These are phyloP conservation scores for Drosophila mimetica DNA, from an alignment of 2,888 invertebrate genomes.

Conservation along the genomic window DNA sequence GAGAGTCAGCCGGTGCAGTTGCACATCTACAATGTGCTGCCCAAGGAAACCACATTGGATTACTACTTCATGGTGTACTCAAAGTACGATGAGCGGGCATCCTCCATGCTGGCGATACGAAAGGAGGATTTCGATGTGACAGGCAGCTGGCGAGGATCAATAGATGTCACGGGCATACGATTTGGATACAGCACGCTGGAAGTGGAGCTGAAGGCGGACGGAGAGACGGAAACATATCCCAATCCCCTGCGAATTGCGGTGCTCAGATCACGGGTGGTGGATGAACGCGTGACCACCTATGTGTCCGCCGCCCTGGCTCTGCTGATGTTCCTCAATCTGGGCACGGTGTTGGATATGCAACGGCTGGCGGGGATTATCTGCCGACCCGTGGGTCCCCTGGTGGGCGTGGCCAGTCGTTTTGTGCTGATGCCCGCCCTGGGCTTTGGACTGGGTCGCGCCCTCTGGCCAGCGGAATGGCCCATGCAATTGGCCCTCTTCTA, in stretches of 20 bases:
- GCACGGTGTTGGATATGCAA: slow-evolving; percentile 91
- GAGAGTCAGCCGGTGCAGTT: slow-evolving; percentile 21
- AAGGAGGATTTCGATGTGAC: slow-evolving; percentile 7
- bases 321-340: slow-evolving; percentile 93
- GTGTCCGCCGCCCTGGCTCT: slow-evolving; percentile 90
- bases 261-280: slow-evolving; percentile 45
- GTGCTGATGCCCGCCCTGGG: slow-evolving; percentile 91
- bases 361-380: slow-evolving; percentile 88
- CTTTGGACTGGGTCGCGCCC: slow-evolving; percentile 58
- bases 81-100: slow-evolving; percentile 20
- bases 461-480: slow-evolving; percentile 87
- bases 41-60: slow-evolving; percentile 16
- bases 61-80: slow-evolving; percentile 49
- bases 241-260: slow-evolving; percentile 43
- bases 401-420: slow-evolving; percentile 91
- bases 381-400: slow-evolving; percentile 90
- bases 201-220: slow-evolving; percentile 41
- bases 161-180: slow-evolving; percentile 44
- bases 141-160: slow-evolving; percentile 54
- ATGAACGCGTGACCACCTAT: slow-evolving; percentile 88
- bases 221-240: slow-evolving; percentile 6
- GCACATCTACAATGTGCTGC: slow-evolving; percentile 41
- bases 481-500: slow-evolving; percentile 93
- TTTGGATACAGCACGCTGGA: slow-evolving; percentile 60
- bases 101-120: slow-evolving; percentile 10